Percentiles rank a stretch among this genome's conserved stretches.
phyloP scores from a whole-genome alignment of 2,888 invertebrate genomes.

The Tyria jacobaeae region DNA sequence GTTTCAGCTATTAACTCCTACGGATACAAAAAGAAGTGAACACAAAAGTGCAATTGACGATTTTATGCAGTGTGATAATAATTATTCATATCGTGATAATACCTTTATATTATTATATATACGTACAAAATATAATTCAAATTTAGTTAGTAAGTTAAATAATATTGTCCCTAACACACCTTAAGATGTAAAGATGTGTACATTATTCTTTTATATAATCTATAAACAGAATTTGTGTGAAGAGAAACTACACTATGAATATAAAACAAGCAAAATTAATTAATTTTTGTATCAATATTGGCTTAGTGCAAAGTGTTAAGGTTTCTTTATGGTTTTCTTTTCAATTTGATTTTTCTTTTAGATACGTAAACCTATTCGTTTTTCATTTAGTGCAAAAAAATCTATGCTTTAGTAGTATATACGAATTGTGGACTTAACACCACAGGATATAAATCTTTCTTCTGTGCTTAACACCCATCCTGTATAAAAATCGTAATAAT shows the following conservation, averaged over 20 bases:
- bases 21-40: slow-evolving; percentile 88
- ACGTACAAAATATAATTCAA: slow-evolving; percentile 28
- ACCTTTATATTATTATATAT: slow-evolving; percentile 31
- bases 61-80: slow-evolving; percentile 47
- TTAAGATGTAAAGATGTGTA: neutral
- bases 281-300: neutral
- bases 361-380: too few relatives aligned
- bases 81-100: slow-evolving; percentile 51
- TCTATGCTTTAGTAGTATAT: too few relatives aligned
- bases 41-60: slow-evolving; percentile 6
- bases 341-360: too few relatives aligned
- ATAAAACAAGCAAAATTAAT: neutral
- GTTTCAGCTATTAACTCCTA: slow-evolving; percentile 90
- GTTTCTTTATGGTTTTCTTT: too few relatives aligned
- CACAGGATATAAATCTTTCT: too few relatives aligned
- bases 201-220: neutral
- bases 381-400: too few relatives aligned
- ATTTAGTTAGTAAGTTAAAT: neutral
- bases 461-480: neutral
- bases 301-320: too few relatives aligned
- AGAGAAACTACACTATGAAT: neutral
- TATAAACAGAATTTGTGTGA: neutral
- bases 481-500: too few relatives aligned
- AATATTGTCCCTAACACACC: too few relatives aligned
- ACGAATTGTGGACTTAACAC: too few relatives aligned